phyloP scores from a whole-genome alignment of 2,113 vertebrate species.

The Tursiops truncatus region DNA sequence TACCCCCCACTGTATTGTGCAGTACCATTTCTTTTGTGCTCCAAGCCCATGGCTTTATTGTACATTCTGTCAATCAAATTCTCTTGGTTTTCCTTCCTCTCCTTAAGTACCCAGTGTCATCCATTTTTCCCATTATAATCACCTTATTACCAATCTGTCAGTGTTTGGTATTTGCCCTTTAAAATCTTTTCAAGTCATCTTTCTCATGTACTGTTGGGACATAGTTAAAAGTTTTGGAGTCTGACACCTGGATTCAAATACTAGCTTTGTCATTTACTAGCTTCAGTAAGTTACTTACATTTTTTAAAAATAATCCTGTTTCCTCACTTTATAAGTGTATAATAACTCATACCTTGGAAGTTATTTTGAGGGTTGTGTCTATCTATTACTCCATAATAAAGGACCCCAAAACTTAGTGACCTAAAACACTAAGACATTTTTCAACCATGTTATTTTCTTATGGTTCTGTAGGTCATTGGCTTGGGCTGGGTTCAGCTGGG shows the following conservation, averaged over 20 bases:
- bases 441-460: background rate
- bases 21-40: background rate
- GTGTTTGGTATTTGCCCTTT: background rate
- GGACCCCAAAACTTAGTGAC: slow-evolving; percentile 10
- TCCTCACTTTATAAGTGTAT: background rate
- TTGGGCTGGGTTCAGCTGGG: background rate
- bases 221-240: background rate
- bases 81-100: background rate
- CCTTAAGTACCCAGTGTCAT: background rate
- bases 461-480: background rate
- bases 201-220: background rate
- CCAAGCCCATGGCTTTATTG: background rate
- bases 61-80: background rate
- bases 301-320: background rate
- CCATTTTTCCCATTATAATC: background rate
- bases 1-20: background rate
- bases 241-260: background rate
- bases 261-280: background rate
- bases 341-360: background rate
- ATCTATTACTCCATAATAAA: slow-evolving; percentile 8
- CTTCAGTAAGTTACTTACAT: background rate
- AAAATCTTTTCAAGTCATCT: slow-evolving; percentile 15
- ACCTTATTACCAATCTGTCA: background rate
- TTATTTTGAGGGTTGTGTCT: slow-evolving; percentile 31
- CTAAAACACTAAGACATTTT: slow-evolving; percentile 6